Conservation (phyloP, 2,113 vertebrate genomes). For the Myotis davidii region DNA sequence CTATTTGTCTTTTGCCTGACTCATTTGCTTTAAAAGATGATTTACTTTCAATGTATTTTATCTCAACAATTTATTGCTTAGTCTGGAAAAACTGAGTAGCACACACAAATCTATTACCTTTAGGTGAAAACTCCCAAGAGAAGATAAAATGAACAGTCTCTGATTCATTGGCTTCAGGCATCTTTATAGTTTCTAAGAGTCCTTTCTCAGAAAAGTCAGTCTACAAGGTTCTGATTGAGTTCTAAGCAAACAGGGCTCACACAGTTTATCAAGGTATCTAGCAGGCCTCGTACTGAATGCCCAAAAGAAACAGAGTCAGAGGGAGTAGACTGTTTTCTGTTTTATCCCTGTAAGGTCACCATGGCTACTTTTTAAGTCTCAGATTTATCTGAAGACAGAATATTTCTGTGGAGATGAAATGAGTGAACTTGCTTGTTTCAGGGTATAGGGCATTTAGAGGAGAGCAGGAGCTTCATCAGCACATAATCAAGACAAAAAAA, state of each 20-base stretch:
- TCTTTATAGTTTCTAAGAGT: not conserved
- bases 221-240: not conserved
- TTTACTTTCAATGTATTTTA: slow-evolving; percentile 48
- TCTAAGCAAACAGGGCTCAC: not conserved
- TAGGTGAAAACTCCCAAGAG: not conserved
- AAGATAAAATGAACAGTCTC: not conserved
- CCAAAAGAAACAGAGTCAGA: not conserved
- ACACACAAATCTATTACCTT: slow-evolving; percentile 18
- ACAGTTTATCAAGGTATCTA: not conserved
- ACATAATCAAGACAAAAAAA: not conserved
- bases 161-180: not conserved
- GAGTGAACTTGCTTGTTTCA: not conserved
- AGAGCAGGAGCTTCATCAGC: not conserved
- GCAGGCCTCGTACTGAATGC: not conserved
- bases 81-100: slow-evolving; percentile 17
- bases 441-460: not conserved
- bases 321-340: not conserved
- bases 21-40: slow-evolving; percentile 43
- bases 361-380: not conserved
- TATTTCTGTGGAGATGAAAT: not conserved
- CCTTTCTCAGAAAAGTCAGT: not conserved
- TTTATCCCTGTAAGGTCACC: not conserved
- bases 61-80: slow-evolving; percentile 21
- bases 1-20: slow-evolving; percentile 12
- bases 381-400: not conserved